Percentiles rank a stretch among this genome's conserved stretches.
Evolutionary conservation across 2,888 invertebrate genomes (phyloP).

Genomic region (Eumacrocentrus americanus): DNA sequence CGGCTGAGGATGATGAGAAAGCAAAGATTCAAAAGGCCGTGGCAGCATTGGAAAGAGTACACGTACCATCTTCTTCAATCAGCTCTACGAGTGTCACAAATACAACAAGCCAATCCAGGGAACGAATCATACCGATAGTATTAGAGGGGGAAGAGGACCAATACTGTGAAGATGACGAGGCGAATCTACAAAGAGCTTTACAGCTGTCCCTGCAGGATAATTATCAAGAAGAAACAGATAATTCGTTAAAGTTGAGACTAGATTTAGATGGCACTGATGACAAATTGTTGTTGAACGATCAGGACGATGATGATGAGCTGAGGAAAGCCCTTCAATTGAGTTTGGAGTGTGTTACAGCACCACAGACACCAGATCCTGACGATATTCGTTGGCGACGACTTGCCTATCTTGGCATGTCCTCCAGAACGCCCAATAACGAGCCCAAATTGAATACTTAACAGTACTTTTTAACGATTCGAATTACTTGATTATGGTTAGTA

Average conservation of each 20-base stretch:
- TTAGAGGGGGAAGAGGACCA: slow-evolving; percentile 37
- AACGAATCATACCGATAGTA: slow-evolving; percentile 52
- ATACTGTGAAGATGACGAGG: slow-evolving; percentile 57
- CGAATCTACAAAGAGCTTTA: slow-evolving; percentile 64
- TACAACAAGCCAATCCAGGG: slow-evolving; percentile 37
- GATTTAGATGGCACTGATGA: slow-evolving; percentile 26
- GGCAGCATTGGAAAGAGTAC: slow-evolving; percentile 42
- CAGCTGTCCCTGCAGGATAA: slow-evolving; percentile 63
- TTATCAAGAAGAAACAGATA: slow-evolving; percentile 39
- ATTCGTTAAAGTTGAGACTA: slow-evolving; percentile 44
- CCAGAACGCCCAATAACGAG: slow-evolving; percentile 48
- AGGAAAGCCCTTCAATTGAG: slow-evolving; percentile 64
- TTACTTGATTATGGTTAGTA: no score
- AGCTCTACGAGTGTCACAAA: slow-evolving; percentile 18
- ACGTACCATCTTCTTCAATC: slow-evolving; percentile 41
- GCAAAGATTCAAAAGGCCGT: slow-evolving; percentile 45
- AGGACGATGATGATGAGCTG: slow-evolving; percentile 60
- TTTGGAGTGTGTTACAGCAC: slow-evolving; percentile 59
- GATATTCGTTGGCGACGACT: slow-evolving; percentile 54
- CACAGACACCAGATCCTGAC: slow-evolving; percentile 56
- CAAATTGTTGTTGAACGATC: slow-evolving; percentile 25
- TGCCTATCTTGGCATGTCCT: slow-evolving; percentile 45
- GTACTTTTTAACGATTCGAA: background rate
- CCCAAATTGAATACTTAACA: slow-evolving; percentile 57
- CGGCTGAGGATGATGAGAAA: slow-evolving; percentile 44